Conservation (phyloP, 2,888 invertebrate species). For the Linnaemya vulpina region DNA sequence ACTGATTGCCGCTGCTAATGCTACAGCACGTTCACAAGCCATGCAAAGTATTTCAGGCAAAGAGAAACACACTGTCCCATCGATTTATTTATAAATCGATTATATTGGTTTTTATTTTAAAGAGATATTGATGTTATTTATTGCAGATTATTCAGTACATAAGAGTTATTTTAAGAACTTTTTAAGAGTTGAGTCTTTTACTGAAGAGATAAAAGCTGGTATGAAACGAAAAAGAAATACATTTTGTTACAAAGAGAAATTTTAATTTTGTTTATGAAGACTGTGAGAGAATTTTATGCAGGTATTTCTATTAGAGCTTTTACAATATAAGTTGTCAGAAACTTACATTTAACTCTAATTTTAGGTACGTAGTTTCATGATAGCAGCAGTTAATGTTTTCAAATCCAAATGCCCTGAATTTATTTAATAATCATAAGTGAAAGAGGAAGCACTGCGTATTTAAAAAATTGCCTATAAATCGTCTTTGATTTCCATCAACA, state of each 20-base stretch:
- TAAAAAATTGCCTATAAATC: too few species aligned
- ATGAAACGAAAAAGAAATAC: constrained; percentile 51
- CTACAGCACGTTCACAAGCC: constrained; percentile 23
- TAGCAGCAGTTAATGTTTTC: too few species aligned
- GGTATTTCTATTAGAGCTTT: neutral
- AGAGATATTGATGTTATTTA: constrained; percentile 44
- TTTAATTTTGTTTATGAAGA: neutral
- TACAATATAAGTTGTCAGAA: too few species aligned
- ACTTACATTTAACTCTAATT: too few species aligned
- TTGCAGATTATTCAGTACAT: neutral
- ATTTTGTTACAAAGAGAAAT: constrained; percentile 9
- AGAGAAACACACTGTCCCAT: neutral
- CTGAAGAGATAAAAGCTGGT: constrained; percentile 20
- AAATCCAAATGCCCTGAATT: too few species aligned
- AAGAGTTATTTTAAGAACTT: constrained; percentile 28
- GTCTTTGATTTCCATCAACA: too few species aligned
- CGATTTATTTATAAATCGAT: constrained; percentile 8
- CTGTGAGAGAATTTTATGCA: neutral
- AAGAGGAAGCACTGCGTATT: too few species aligned
- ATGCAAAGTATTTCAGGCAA: neutral
- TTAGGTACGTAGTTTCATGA: too few species aligned
- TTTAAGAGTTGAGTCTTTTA: constrained; percentile 30
- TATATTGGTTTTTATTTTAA: neutral
- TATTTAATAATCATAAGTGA: too few species aligned
- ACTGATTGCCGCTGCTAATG: constrained; percentile 41